Evolutionary conservation across 2,797 vertebrate genomes (phyloP), one percentile per base, ranked within the genome.

Genomic region (Chiloscyllium punctatum): DNA sequence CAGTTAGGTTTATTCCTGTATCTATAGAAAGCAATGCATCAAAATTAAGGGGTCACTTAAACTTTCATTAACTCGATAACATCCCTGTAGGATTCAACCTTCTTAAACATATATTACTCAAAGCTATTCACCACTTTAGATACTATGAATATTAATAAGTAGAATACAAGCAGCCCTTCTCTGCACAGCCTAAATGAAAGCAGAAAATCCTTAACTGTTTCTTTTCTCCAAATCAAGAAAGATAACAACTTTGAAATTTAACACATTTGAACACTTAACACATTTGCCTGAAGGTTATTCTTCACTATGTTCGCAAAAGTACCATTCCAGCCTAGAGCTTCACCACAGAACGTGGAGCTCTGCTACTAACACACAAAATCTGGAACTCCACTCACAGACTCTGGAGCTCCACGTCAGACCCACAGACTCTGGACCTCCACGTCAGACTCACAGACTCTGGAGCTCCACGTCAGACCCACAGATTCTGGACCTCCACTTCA

Each of bases 11-110:
- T 68, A 21, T 84, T 84, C 37, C 82, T 25, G 21, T 48, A 84
- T 84, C 48, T 18, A 48, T 48, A 42, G 37, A 84, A 53, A 90
- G 33, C n/a, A 33, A 57, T 66, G 88, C 30, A 21, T n/a, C 30
- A 91, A 91, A 91, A 66, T 66, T 91, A 91, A 91, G 53, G 57
- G 57, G 25, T 91, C 88, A 66, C 33, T 91, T 66, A 66, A 66
- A 23, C 30, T 66, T 66, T 91, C 30, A 91, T 62, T 91, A 77
- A 77, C 25, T 53, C 71, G 13, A 53, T 95, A 53, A 53, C 37
- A 95, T 33, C 37, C 71, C 94, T n/a, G 42, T 72, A 74, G 94
- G n/a, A 95, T 51, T 27, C 94, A 95, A 53, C 27, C 48, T 95
- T 8, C 48, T 33, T 33, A 74, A n/a, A 25, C 69, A 77, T n/a